Evolutionary conservation across 2,888 invertebrate species (phyloP), one percentile per base, ranked within the genome.

Genomic region (Apotomis turbidana): DNA sequence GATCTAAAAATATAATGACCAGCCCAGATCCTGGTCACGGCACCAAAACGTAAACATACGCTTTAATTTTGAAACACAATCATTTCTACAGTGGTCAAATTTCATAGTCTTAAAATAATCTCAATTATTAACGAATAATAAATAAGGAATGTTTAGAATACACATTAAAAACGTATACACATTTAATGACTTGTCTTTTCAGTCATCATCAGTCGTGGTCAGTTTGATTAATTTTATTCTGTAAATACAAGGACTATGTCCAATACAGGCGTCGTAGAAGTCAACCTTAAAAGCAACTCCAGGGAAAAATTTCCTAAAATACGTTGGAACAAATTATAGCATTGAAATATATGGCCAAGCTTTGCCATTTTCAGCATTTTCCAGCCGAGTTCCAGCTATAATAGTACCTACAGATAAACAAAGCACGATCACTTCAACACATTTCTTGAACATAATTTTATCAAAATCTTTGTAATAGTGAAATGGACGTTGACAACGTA

Each of bases 401-500:
- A 27, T 27, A 27, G 27, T 27, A 27, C 15, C 15, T 1, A 15
- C 6, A 44, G 5, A 44, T 8, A 6, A 27, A 27, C 4, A 55
- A 10, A 57, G 27, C 13, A 54, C 54, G 54, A 6, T 36, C 15
- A 36, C 49, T 49, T 38, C 13, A 63, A 52, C 63, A 63, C 52
- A 54, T 13, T 15, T 10, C 51, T 13, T 61, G 36, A 10, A 13
- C 36, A 54, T 13, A 27, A 46, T 36, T 69, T 41, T 57, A 63
- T 41, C 38, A 41, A 67, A 13, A 51, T 44, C 36, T 68, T 62
- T 38, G 6, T 44, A 60, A 5, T 49, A 9, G 9, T 10, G 3
- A 44, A 44, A 70, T 83, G 87, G 84, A 90, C 89, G 89, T 90
- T 90, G 89, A 84, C 85, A 86, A 88, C 81, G 89, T 88, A 85